A percentile compares a stretch with the other conserved stretches of the same genome.
Conservation (phyloP, 1,140 invertebrate genomes). For the Tribolium castaneum region DNA sequence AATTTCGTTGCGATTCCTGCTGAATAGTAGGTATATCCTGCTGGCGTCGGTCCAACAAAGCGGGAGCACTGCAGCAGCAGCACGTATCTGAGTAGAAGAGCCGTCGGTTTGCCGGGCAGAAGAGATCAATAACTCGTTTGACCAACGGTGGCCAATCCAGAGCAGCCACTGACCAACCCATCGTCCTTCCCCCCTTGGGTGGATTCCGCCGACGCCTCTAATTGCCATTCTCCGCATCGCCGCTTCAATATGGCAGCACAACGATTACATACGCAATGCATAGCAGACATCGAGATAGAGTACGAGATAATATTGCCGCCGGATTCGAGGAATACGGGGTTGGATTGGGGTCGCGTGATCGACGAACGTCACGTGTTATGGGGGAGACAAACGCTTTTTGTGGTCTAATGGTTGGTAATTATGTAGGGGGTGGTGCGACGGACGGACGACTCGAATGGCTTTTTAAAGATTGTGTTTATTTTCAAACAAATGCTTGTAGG, state of each 20-base stretch:
- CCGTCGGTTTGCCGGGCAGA: constrained; percentile 22
- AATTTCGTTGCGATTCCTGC: neutral
- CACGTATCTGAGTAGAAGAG: constrained; percentile 11
- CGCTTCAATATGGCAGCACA: constrained; percentile 36
- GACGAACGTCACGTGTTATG: constrained; percentile 28
- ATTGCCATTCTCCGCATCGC: constrained; percentile 36
- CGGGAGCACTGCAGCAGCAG: neutral
- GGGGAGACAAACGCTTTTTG: constrained; percentile 16
- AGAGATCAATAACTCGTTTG: constrained; percentile 47
- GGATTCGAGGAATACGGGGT: constrained; percentile 38
- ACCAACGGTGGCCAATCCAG: constrained; percentile 42
- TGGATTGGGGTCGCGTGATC: constrained; percentile 18
- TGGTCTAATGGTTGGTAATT: constrained; percentile 12
- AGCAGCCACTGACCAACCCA: constrained; percentile 42
- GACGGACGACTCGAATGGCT: neutral
- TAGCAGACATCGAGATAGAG: constrained; percentile 32
- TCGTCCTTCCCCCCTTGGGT: constrained; percentile 24
- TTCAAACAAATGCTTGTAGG: neutral
- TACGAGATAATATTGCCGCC: neutral
- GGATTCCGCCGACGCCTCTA: constrained; percentile 31
- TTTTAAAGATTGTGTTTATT: neutral
- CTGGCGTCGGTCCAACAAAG: neutral
- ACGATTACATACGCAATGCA: constrained; percentile 17
- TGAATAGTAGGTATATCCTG: neutral
- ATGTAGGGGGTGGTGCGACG: neutral